These are phyloP conservation scores for Columba livia DNA, from an alignment of 2,113 vertebrate genomes.

Conservation along the genomic window DNA sequence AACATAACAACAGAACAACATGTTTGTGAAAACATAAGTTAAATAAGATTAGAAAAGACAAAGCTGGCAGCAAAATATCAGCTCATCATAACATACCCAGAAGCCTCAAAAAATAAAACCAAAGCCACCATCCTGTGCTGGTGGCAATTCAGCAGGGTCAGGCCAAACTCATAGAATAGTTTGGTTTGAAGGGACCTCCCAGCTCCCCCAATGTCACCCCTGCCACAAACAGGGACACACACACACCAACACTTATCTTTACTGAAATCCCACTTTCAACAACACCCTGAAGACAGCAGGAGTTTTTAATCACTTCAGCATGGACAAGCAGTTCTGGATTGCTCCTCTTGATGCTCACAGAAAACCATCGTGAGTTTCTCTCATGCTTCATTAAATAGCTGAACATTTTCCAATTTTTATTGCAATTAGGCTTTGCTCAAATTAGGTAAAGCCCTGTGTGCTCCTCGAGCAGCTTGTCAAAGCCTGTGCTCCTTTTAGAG, in stretches of 20 bases:
- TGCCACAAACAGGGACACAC: no score
- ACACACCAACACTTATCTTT: no score
- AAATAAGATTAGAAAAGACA: not conserved
- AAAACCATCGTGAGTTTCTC: not conserved
- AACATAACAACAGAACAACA: no score
- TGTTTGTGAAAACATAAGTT: accelerated
- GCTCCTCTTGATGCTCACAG: accelerated
- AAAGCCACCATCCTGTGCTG: no score
- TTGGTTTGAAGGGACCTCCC: no score
- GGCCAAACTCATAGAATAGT: accelerated
- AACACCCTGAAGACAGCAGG: no score
- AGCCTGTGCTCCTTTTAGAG: not conserved
- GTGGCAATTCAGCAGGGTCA: no score
- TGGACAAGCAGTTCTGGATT: accelerated
- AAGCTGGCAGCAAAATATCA: not conserved
- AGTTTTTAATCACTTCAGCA: not conserved
- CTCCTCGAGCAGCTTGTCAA: not conserved
- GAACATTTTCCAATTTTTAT: not conserved
- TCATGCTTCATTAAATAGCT: accelerated
- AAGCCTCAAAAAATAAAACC: not conserved
- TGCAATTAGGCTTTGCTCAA: not conserved
- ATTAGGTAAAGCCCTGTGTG: accelerated
- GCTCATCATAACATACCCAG: not conserved
- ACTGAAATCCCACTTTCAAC: not conserved
- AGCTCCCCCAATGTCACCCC: no score